Evolutionary conservation across 1,140 invertebrate species (phyloP), one percentile per base, ranked within the genome.

Genomic region (Aphelenchoides avenae): DNA sequence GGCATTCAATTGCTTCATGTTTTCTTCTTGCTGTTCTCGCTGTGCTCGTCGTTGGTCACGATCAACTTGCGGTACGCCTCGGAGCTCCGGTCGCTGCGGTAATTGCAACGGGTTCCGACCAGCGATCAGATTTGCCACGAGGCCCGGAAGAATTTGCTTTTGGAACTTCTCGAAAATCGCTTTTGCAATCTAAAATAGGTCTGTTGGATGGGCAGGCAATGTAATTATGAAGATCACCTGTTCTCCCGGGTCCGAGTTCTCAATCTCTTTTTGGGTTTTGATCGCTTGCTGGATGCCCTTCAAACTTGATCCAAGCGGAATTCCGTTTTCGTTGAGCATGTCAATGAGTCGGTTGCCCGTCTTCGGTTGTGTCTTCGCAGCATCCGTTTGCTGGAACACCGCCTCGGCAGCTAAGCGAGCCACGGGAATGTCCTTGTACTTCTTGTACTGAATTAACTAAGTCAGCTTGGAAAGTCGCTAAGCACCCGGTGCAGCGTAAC

Each of bases 161-260:
- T 71, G 68, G 33, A 70, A 71, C 41, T 68, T 65, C 18, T 70
- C 69, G 5, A 70, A 55, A 0, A 70, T 57, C 0, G 58, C 58
- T 50, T 70, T 70, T 9, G 54, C 66, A 11, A 67, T 68, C 64
- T 64, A 26, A 66, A 64, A n/a, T n/a, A n/a, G n/a, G n/a, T n/a
- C n/a, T n/a, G n/a, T n/a, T 13, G 55, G 50, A 5, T 5, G 27
- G 18, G 5, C 5, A 52, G 5, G 11, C 9, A 52, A 57, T 7
- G 20, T 11, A 52, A 52, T 43, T 58, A 22, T 6, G 6, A 52
- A 52, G 5, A 15, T 7, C 9, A 66, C 50, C 29, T 64, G 58
- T 49, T 68, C 60, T 11, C 50, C 48, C 1, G 65, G 67, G 39
- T 69, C 68, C 6, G 18, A 71, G 43, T 36, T 70, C 50, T 37